Evolutionary conservation across 1,140 invertebrate genomes (phyloP).

Genomic region (Drosophila grimshawi): DNA sequence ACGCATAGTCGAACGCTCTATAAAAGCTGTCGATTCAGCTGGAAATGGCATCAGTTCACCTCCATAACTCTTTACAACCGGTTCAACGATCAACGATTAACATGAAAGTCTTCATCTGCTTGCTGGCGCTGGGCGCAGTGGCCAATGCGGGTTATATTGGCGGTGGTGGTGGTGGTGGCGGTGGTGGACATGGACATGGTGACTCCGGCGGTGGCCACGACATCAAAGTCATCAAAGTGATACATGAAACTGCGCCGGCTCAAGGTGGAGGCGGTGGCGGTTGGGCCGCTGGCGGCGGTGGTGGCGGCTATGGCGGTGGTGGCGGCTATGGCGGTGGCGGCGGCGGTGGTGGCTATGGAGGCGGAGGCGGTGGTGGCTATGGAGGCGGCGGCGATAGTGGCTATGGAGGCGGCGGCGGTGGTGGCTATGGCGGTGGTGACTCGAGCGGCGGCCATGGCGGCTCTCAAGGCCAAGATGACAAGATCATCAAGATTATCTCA

Average conservation of each 20-base stretch:
- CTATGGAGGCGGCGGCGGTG: constrained; percentile 10
- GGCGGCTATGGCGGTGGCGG: constrained; percentile 18
- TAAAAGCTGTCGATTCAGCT: constrained; percentile 57
- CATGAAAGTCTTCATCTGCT: constrained; percentile 71
- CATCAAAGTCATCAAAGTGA: constrained; percentile 68
- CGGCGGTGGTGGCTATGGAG: constrained; percentile 16
- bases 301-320: constrained; percentile 22
- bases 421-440: constrained; percentile 45
- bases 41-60: constrained; percentile 69
- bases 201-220: constrained; percentile 32
- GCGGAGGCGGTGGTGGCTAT: constrained; percentile 16
- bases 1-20: constrained; percentile 38
- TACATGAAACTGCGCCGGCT: constrained; percentile 55
- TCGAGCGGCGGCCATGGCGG: constrained; percentile 10
- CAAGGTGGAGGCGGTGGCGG: constrained; percentile 27
- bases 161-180: constrained; percentile 39
- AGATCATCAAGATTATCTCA: constrained; percentile 70
- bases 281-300: constrained; percentile 24
- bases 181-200: constrained; percentile 47
- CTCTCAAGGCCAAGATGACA: constrained; percentile 53
- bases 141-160: constrained; percentile 67
- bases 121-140: constrained; percentile 56
- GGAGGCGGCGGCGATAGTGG: constrained; percentile 19
- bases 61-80: constrained; percentile 56
- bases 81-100: constrained; percentile 52